These are phyloP conservation scores for Zaprionus bogoriensis DNA, from an alignment of 2,888 invertebrate species.

Conservation along the genomic window DNA sequence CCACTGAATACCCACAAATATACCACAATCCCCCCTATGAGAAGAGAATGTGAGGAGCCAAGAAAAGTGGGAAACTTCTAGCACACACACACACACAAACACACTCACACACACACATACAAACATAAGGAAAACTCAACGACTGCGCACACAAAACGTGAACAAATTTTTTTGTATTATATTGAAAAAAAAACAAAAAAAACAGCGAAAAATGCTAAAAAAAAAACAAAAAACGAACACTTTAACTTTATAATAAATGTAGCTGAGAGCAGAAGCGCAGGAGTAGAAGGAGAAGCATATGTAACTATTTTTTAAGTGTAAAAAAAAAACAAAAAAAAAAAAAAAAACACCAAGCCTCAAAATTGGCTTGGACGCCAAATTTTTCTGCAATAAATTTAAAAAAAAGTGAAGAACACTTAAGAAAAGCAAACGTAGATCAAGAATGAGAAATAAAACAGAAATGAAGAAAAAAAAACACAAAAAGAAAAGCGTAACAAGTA, in stretches of 20 bases:
- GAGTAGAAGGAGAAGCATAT: conserved; percentile 9
- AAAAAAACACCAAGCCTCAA: conserved; percentile 68
- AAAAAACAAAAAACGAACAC: conserved; percentile 38
- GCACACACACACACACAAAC: conserved; percentile 23
- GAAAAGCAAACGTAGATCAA: too few species aligned
- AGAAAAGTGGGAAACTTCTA: too few species aligned
- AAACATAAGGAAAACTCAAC: conserved; percentile 57
- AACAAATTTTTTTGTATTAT: conserved; percentile 72
- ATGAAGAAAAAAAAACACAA: conserved; percentile 9
- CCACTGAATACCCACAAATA: conserved; percentile 39
- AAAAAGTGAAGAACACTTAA: too few species aligned
- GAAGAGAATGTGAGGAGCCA: too few species aligned
- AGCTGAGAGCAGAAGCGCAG: conserved; percentile 11
- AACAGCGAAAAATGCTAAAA: too few species aligned
- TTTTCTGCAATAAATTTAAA: conserved; percentile 63
- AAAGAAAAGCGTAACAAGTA: conserved; percentile 42
- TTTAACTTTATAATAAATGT: conserved; percentile 17
- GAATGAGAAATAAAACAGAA: conserved; percentile 20
- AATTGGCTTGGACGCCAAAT: conserved; percentile 70
- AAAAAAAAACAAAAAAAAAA: too few species aligned
- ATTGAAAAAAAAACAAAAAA: conserved; percentile 32
- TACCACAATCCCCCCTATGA: too few species aligned
- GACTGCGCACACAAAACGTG: conserved; percentile 73
- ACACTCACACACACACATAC: background rate
- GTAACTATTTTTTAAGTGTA: conserved; percentile 68